Percentiles rank a stretch among this genome's conserved stretches.
Conservation (phyloP, 2,113 vertebrate species). For the Falcunculus frontatus region DNA sequence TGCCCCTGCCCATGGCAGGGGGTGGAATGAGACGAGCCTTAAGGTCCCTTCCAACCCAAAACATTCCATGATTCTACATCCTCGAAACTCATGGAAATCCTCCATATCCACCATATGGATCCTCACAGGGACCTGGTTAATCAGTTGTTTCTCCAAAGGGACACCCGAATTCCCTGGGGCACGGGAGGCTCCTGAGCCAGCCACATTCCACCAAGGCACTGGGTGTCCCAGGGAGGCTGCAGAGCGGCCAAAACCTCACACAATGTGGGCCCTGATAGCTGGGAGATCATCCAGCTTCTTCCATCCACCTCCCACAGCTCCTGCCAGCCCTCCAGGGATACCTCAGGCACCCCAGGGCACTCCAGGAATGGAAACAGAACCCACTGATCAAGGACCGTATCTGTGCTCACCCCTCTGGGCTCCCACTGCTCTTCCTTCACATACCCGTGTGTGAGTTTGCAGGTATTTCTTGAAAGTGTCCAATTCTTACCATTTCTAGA, state of each 20-base stretch:
- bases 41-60: background rate
- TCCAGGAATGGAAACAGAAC: background rate
- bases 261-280: background rate
- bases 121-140: background rate
- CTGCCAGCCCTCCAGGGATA: background rate
- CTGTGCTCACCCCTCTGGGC: background rate
- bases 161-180: rapidly evolving
- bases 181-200: background rate
- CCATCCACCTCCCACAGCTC: background rate
- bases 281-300: background rate
- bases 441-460: rapidly evolving
- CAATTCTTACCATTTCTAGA: rapidly evolving
- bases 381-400: rapidly evolving
- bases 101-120: too few species aligned
- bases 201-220: background rate
- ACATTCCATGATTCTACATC: background rate
- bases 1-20: background rate
- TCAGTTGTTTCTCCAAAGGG: background rate
- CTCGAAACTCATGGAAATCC: background rate
- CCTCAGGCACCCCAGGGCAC: background rate
- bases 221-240: background rate
- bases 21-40: rapidly evolving
- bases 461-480: rapidly evolving
- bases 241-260: background rate
- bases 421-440: background rate